Base-by-base conservation (phyloP, 2,888 invertebrate species). In the Molorchus minor region DNA sequence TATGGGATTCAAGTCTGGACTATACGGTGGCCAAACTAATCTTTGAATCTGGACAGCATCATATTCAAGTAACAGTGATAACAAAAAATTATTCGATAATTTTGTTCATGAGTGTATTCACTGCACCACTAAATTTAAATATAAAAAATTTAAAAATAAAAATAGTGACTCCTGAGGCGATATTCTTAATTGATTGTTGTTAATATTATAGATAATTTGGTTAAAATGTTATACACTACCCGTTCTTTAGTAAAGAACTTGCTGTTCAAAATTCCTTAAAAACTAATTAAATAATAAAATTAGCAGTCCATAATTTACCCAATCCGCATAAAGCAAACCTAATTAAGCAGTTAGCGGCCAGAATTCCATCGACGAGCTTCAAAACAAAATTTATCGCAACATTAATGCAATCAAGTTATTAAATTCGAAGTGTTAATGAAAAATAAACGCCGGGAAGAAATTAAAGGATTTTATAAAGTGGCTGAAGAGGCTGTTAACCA, bases 401-500 rank as follows among this genome's bases (percentile, higher is more conserved):
- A 49, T 49, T 38, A 49, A 38, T 21, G 49, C 38, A 49, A 49
- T 49, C 49, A 49, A 38, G 16, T 49, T 49, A 58, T 59, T 58
- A 62, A 53, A 56, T 62, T 35, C 36, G 36, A 38, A 45, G 55
- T 36, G 55, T 55, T 55, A 55, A 55, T 55, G 55, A 38, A 45
- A 55, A 55, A 55, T 45, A 55, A 55, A 55, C 55, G 35, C 36
- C 38, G 36, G 36, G 44, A 54, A 36, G 54, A 55, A 45, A 45
- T 55, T 49, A 44, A 58, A 55, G 25, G 12, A 43, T 25, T 38
- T 47, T 12, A 40, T n/a, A n/a, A n/a, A 56, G 36, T 55, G 56
- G 59, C 54, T 52, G 52, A 55, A 63, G 62, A 58, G 61, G 59
- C 46, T 53, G 51, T 56, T 57, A 58, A 52, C 58, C 35, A 56